Conservation (phyloP, 2,113 vertebrate genomes). For the Lasiurus borealis region DNA sequence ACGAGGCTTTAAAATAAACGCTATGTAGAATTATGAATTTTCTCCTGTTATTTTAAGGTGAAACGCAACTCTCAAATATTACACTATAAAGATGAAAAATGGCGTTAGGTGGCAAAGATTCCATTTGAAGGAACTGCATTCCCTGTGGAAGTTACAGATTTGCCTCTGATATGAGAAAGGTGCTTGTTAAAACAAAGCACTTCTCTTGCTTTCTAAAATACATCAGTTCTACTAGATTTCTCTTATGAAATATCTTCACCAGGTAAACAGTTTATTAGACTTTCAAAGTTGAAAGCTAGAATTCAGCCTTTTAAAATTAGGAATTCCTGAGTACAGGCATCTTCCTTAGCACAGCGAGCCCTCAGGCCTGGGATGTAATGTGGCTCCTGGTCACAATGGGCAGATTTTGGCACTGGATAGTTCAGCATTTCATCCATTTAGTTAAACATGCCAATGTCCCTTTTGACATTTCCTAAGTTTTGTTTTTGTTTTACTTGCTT, state of each 20-base stretch:
- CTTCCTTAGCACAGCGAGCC: neutral
- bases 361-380: neutral
- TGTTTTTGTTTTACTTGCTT: neutral
- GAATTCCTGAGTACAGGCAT: neutral
- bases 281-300: neutral
- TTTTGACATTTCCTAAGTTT: neutral
- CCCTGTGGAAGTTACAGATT: conserved; percentile 51
- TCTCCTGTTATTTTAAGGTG: neutral
- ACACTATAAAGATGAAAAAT: conserved; percentile 32
- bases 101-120: neutral
- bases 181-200: neutral
- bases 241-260: neutral
- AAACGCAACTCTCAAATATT: conserved; percentile 36
- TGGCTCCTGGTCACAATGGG: neutral
- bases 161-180: neutral
- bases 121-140: neutral
- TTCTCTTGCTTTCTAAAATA: neutral
- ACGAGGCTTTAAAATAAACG: neutral
- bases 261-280: neutral
- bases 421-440: neutral
- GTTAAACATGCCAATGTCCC: neutral
- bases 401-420: neutral
- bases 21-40: neutral
- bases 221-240: neutral
- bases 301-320: neutral